A percentile compares a stretch with the other conserved stretches of the same genome.
Evolutionary conservation across 2,888 invertebrate species (phyloP).

Genomic region (Dasypolia templi): DNA sequence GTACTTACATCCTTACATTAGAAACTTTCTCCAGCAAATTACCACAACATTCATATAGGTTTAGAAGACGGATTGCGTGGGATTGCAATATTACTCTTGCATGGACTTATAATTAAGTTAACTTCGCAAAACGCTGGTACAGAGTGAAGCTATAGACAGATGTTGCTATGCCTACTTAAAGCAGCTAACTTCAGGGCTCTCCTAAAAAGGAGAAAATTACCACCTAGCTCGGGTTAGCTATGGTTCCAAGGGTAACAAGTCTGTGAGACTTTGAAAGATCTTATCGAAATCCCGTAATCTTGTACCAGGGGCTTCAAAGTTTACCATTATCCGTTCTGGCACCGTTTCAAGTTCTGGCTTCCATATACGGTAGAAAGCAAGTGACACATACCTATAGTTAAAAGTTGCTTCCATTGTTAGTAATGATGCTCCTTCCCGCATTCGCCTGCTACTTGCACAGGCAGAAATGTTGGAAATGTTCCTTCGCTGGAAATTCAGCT

Average conservation of each 20-base stretch:
- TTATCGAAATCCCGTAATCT: slow-evolving; percentile 40
- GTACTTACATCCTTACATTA: not conserved
- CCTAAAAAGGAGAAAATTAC: slow-evolving; percentile 40
- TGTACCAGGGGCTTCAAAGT: slow-evolving; percentile 7
- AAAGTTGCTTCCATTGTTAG: slow-evolving; percentile 31
- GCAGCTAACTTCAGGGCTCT: slow-evolving; percentile 10
- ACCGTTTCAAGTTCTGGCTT: slow-evolving; percentile 26
- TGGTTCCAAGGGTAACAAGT: slow-evolving; percentile 9
- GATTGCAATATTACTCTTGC: slow-evolving; percentile 31
- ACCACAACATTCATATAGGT: slow-evolving; percentile 18
- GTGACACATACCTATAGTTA: slow-evolving; percentile 4
- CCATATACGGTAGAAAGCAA: slow-evolving; percentile 39
- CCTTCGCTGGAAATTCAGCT: not conserved
- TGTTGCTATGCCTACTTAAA: slow-evolving; percentile 1
- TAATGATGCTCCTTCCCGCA: slow-evolving; percentile 14
- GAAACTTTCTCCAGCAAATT: slow-evolving; percentile 43
- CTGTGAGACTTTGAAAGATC: slow-evolving; percentile 24
- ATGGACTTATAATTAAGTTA: slow-evolving; percentile 37
- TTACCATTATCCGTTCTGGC: slow-evolving; percentile 27
- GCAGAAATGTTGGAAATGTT: not conserved
- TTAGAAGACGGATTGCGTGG: slow-evolving; percentile 40
- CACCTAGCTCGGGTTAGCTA: not conserved
- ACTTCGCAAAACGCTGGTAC: slow-evolving; percentile 9
- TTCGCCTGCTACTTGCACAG: not conserved
- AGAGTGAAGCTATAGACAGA: not conserved